Evolutionary conservation across 2,797 vertebrate genomes (phyloP), one percentile per base, ranked within the genome.

Genomic region (Benthosema pterotum): DNA sequence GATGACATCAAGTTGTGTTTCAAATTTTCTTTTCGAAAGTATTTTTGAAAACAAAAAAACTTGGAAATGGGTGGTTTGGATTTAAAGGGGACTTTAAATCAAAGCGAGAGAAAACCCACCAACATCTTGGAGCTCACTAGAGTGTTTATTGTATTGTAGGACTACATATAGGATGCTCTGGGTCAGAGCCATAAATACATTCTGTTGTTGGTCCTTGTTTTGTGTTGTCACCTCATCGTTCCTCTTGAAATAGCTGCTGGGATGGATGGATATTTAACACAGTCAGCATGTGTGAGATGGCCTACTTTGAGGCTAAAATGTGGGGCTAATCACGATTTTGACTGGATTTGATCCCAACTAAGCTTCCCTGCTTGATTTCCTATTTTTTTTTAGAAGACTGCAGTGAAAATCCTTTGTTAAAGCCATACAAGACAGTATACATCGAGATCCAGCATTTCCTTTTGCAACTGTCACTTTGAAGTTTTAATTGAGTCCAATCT

Each of bases 261-360:
- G 64, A 22, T 2, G 16, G 13, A 51, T 38, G 70, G 13, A 38
- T 46, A 25, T 25, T 25, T 25, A 65, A 19, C 13, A 25, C 38
- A 67, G 45, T 50, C 49, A 43, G 57, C 63, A 69, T 67, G 18
- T 46, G 42, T 46, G 42, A 7, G 19, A 11, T 57, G n/a, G 42
- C 15, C 53, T 18, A 17, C 42, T 56, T 56, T 42, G 15, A 11
- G 43, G 55, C 60, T 65, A 59, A n/a, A 75, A 69, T 68, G 64
- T 70, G 65, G 32, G 25, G 67, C 45, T 70, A 73, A 80, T 65
- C 49, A 72, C 63, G 57, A 72, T 70, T 82, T 73, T 83, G 70
- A 79, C 72, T 65, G 52, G 46, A 76, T 57, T 65, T 74, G 64
- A 83, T 75, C 72, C 67, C 66, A 80, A 74, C 83, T 79, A 74